Conservation (phyloP, 1,140 invertebrate genomes). For the Varroa destructor region DNA sequence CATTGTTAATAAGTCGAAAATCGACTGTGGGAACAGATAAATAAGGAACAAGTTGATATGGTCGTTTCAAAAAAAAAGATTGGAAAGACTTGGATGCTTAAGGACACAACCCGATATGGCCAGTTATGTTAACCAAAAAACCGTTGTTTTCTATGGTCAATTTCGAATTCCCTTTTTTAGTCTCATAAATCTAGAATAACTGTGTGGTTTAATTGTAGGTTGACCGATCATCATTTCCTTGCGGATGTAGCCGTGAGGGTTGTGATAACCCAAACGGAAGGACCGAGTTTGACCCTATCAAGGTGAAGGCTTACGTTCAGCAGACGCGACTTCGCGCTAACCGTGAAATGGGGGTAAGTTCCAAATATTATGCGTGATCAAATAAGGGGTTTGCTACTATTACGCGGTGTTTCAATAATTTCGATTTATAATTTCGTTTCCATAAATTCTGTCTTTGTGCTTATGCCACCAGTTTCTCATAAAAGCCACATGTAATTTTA, state of each 20-base stretch:
- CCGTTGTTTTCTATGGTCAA: no score
- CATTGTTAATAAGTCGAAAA: neutral
- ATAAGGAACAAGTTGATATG: neutral
- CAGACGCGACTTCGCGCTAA: slow-evolving; percentile 50
- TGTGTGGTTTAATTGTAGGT: slow-evolving; percentile 46
- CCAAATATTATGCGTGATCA: neutral
- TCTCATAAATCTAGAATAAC: neutral
- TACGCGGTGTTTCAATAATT: no score
- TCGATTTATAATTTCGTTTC: no score
- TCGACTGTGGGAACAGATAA: neutral
- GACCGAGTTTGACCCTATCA: slow-evolving; percentile 87
- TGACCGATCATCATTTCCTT: slow-evolving; percentile 86
- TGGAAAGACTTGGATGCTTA: neutral
- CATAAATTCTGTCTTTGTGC: no score
- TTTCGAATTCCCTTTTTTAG: no score
- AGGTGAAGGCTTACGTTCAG: slow-evolving; percentile 92
- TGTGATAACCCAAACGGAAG: slow-evolving; percentile 82
- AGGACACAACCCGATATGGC: neutral
- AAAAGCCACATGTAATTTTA: no score
- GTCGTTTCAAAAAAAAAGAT: neutral
- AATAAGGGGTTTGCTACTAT: no score
- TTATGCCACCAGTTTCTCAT: no score
- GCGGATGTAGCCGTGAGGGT: slow-evolving; percentile 82
- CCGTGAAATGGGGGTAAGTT: slow-evolving; percentile 17
- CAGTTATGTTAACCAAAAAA: no score